Evolutionary conservation across 1,140 invertebrate species (phyloP).

Genomic region (Drosophila bocqueti): DNA sequence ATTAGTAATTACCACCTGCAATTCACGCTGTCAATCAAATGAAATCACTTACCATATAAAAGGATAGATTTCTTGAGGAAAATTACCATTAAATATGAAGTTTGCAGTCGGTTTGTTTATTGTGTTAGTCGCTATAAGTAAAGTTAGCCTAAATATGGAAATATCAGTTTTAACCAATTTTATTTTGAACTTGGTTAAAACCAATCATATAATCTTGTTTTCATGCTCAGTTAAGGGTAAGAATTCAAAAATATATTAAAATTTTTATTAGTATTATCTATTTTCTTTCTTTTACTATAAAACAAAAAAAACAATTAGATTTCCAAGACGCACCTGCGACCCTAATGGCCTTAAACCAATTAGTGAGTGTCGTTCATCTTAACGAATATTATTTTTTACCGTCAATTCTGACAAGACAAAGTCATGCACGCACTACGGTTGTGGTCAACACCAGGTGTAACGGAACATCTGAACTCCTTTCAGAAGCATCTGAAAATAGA

Average conservation of each 20-base stretch:
- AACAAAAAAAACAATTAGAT: not conserved
- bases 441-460: slow-evolving; percentile 56
- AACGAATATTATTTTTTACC: slow-evolving; percentile 27
- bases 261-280: not conserved
- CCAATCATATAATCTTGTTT: slow-evolving; percentile 55
- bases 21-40: slow-evolving; percentile 67
- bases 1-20: slow-evolving; percentile 33
- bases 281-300: too few relatives aligned
- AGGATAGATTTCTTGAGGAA: not conserved
- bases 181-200: slow-evolving; percentile 40
- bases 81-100: slow-evolving; percentile 36
- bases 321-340: slow-evolving; percentile 23
- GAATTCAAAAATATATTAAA: not conserved
- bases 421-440: slow-evolving; percentile 54
- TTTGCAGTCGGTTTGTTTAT: not conserved
- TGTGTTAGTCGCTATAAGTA: not conserved
- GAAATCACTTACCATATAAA: slow-evolving; percentile 31
- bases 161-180: slow-evolving; percentile 45
- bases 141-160: slow-evolving; percentile 35
- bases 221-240: slow-evolving; percentile 54
- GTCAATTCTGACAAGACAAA: slow-evolving; percentile 45
- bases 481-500: slow-evolving; percentile 44
- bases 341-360: slow-evolving; percentile 55
- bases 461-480: slow-evolving; percentile 30
- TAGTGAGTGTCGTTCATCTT: slow-evolving; percentile 51